A percentile compares a stretch with the other conserved stretches of the same genome.
phyloP scores from a whole-genome alignment of 2,797 vertebrate genomes.

The Lepus townsendii region DNA sequence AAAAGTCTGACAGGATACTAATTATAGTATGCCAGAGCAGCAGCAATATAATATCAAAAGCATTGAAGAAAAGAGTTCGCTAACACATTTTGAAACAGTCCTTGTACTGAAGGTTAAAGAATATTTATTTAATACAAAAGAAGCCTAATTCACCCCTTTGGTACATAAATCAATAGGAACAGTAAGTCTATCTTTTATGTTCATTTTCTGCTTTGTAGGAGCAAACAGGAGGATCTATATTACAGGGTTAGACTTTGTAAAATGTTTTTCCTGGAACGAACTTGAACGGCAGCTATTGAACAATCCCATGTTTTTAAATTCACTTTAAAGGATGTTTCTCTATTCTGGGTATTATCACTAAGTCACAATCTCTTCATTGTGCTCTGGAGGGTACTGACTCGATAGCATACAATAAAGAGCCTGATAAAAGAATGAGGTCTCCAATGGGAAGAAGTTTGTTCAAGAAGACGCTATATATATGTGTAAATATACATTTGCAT shows the following conservation, averaged over 20 bases:
- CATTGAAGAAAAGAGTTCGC: slow-evolving; percentile 51
- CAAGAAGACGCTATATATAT: background rate
- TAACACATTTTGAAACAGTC: background rate
- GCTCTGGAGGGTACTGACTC: background rate
- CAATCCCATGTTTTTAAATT: background rate
- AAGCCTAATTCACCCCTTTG: background rate
- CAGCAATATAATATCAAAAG: slow-evolving; percentile 70
- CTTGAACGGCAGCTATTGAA: background rate
- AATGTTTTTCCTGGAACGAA: background rate
- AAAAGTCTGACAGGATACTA: slow-evolving; percentile 73
- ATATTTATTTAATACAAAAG: background rate
- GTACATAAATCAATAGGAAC: background rate
- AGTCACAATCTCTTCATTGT: background rate
- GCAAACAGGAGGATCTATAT: background rate
- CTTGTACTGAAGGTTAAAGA: slow-evolving; percentile 55
- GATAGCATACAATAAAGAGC: background rate
- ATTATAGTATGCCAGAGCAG: slow-evolving; percentile 72
- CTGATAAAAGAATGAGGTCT: background rate
- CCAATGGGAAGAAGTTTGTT: background rate
- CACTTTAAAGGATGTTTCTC: background rate
- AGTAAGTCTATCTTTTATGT: background rate
- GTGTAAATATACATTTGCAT: background rate
- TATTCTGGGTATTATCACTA: background rate
- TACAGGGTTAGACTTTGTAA: background rate
- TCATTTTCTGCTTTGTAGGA: background rate